These are phyloP conservation scores for Stomatorhinus walkeri DNA, from an alignment of 2,797 vertebrate genomes.

Conservation along the genomic window DNA sequence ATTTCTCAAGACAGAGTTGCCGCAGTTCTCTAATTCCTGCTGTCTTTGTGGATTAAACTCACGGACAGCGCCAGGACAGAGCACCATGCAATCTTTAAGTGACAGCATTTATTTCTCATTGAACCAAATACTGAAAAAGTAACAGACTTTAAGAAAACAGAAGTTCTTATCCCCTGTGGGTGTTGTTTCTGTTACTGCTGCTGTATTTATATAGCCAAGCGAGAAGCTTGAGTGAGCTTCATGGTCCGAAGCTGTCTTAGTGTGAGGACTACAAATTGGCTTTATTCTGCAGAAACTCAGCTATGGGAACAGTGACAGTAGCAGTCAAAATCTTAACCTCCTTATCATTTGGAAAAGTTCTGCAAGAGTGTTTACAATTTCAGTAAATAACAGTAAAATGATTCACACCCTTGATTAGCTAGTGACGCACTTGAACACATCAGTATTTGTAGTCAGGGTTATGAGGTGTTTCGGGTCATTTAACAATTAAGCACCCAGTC, in stretches of 20 bases:
- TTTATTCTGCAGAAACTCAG: background rate
- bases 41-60: constrained; percentile 18
- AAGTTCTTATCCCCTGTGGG: background rate
- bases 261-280: constrained; percentile 9
- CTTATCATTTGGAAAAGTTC: background rate
- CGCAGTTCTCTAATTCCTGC: constrained; percentile 13
- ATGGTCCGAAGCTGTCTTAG: background rate
- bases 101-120: constrained; percentile 31
- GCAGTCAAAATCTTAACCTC: background rate
- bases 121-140: constrained; percentile 36
- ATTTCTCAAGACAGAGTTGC: constrained; percentile 34
- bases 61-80: constrained; percentile 17
- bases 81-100: constrained; percentile 18
- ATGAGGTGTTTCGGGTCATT: background rate
- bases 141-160: background rate
- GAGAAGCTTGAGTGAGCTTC: background rate
- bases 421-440: background rate
- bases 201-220: background rate
- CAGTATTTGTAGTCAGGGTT: background rate
- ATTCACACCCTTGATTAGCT: background rate
- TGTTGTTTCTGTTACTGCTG: background rate
- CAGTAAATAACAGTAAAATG: background rate
- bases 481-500: background rate
- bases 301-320: background rate
- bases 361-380: background rate